Conservation (phyloP, 35 echinoderm and acorn worm species). For the Amphiura filiformis region DNA sequence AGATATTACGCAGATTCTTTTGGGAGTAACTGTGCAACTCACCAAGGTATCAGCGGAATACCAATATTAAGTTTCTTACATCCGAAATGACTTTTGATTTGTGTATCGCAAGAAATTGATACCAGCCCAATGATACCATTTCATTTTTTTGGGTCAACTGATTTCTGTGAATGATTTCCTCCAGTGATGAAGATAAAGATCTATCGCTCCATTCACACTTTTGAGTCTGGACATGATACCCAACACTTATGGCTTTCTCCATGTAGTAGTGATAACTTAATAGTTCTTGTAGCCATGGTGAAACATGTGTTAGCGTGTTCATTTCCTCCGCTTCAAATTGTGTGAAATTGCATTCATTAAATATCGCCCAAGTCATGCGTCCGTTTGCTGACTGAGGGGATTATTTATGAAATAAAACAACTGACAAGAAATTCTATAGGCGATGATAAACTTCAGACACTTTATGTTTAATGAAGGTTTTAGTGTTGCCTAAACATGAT, state of each 20-base stretch:
- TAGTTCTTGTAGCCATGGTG: not conserved
- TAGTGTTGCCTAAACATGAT: too few relatives aligned
- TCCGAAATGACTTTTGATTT: too few relatives aligned
- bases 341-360: slow-evolving; percentile 4
- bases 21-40: too few relatives aligned
- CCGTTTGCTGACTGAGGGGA: not conserved
- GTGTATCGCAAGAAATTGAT: not conserved
- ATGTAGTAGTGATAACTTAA: too few relatives aligned
- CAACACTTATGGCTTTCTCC: not conserved
- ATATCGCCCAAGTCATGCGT: slow-evolving; percentile 5
- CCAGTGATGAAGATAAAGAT: not conserved
- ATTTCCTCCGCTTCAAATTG: not conserved
- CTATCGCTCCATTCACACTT: not conserved
- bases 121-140: not conserved
- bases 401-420: too few relatives aligned
- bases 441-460: too few relatives aligned
- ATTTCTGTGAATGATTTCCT: slow-evolving; percentile 1
- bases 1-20: too few relatives aligned
- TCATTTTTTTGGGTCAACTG: not conserved
- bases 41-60: too few relatives aligned
- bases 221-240: not conserved
- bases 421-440: too few relatives aligned
- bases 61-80: too few relatives aligned
- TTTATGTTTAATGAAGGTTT: too few relatives aligned
- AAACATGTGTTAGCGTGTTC: not conserved